These are phyloP conservation scores for Asbolus verrucosus DNA, from an alignment of 1,140 invertebrate genomes.

Conservation along the genomic window DNA sequence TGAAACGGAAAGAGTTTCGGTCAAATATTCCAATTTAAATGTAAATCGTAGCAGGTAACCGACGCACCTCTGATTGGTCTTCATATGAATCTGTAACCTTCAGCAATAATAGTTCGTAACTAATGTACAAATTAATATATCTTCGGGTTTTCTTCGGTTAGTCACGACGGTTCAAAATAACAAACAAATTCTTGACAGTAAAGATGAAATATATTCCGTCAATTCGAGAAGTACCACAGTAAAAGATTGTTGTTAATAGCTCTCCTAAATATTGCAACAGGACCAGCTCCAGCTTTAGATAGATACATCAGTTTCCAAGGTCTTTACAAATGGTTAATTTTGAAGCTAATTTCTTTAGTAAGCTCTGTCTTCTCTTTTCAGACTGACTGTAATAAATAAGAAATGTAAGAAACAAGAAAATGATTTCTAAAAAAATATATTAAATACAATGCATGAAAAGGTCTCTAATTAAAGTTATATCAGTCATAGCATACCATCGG, in stretches of 20 bases:
- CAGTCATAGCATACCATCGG: no score
- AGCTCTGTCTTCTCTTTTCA: no score
- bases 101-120: slow-evolving; percentile 25
- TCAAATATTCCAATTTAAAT: slow-evolving; percentile 41
- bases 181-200: slow-evolving; percentile 5
- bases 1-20: slow-evolving; percentile 16
- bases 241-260: slow-evolving; percentile 14
- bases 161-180: slow-evolving; percentile 27
- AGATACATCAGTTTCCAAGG: no score
- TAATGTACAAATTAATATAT: slow-evolving; percentile 36
- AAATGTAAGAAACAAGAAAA: no score
- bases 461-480: no score
- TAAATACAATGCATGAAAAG: no score
- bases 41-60: slow-evolving; percentile 33
- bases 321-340: no score
- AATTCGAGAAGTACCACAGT: background rate
- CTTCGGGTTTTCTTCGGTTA: background rate
- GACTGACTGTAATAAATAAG: no score
- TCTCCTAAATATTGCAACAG: background rate
- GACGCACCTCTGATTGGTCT: slow-evolving; percentile 4
- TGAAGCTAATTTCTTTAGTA: no score
- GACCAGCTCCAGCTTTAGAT: no score
- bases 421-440: no score
- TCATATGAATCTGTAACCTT: slow-evolving; percentile 26
- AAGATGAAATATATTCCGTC: slow-evolving; percentile 13